These are phyloP conservation scores for Papilio glaucus DNA, from an alignment of 1,140 invertebrate genomes.

Conservation along the genomic window DNA sequence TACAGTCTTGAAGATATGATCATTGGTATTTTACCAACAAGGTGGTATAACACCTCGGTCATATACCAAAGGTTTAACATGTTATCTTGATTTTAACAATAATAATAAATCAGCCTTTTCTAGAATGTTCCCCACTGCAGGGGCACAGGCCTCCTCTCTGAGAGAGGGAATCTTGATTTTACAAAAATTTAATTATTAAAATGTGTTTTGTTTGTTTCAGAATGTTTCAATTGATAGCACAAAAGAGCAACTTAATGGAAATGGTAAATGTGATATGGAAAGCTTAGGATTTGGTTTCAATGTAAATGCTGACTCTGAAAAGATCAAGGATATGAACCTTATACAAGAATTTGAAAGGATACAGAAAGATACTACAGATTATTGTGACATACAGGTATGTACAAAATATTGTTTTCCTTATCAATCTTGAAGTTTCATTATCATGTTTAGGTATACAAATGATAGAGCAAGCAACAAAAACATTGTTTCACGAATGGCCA, in stretches of 20 bases:
- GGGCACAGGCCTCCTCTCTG: too few species aligned
- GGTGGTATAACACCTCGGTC: too few species aligned
- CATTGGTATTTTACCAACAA: too few species aligned
- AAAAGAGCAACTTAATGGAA: constrained; percentile 73
- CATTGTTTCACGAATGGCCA: too few species aligned
- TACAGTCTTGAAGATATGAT: too few species aligned
- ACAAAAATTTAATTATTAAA: background rate
- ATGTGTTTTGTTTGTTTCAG: constrained; percentile 55
- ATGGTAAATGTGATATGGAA: constrained; percentile 73
- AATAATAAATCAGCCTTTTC: too few species aligned
- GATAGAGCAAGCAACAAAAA: too few species aligned
- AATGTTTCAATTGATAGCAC: constrained; percentile 73
- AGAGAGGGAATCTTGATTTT: too few species aligned
- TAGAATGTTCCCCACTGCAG: too few species aligned
- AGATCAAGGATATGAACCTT: constrained; percentile 65
- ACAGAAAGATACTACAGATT: constrained; percentile 82
- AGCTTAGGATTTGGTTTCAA: constrained; percentile 77
- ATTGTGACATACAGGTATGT: constrained; percentile 80
- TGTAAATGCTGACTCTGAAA: constrained; percentile 72
- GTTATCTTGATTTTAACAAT: too few species aligned
- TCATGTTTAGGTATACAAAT: background rate
- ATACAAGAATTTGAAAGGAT: constrained; percentile 81
- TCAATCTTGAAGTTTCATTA: background rate
- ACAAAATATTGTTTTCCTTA: background rate
- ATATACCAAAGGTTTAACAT: too few species aligned